Percentiles rank a stretch among this genome's conserved stretches.
These are phyloP conservation scores for Aspidiotus rigidus DNA, from an alignment of 2,888 invertebrate species.

Conservation along the genomic window DNA sequence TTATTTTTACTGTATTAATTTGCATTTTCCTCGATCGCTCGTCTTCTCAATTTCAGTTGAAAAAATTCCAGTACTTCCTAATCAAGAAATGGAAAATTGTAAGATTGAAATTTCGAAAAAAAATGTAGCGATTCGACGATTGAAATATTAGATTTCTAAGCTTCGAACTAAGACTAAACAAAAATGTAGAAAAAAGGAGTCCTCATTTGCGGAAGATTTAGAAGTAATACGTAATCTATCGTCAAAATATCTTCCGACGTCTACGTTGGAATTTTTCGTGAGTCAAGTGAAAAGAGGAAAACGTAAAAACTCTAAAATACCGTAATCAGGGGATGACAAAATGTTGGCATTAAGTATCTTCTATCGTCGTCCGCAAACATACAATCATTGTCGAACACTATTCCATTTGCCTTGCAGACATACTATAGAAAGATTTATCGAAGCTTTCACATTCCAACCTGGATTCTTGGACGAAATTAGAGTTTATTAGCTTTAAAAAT, in stretches of 20 bases:
- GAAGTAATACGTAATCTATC: background rate
- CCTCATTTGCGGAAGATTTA: background rate
- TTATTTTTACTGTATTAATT: background rate
- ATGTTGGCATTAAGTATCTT: background rate
- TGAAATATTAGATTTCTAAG: background rate
- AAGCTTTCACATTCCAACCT: background rate
- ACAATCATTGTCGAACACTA: background rate
- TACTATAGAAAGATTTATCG: background rate
- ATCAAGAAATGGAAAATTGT: background rate
- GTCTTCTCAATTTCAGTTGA: background rate
- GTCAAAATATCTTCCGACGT: background rate
- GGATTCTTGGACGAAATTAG: background rate
- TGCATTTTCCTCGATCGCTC: background rate
- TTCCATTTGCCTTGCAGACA: background rate
- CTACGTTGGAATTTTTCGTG: background rate
- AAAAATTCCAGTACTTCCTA: background rate
- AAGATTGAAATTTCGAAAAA: background rate
- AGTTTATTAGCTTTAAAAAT: slow-evolving; percentile 1
- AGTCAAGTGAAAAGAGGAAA: background rate
- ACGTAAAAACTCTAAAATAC: background rate
- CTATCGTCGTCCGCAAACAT: background rate
- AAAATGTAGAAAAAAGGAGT: background rate
- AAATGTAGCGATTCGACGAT: background rate
- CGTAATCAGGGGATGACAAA: background rate
- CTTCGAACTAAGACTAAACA: background rate